phyloP scores from a whole-genome alignment of 2,113 vertebrate species.

The Oostethus manadensis region DNA sequence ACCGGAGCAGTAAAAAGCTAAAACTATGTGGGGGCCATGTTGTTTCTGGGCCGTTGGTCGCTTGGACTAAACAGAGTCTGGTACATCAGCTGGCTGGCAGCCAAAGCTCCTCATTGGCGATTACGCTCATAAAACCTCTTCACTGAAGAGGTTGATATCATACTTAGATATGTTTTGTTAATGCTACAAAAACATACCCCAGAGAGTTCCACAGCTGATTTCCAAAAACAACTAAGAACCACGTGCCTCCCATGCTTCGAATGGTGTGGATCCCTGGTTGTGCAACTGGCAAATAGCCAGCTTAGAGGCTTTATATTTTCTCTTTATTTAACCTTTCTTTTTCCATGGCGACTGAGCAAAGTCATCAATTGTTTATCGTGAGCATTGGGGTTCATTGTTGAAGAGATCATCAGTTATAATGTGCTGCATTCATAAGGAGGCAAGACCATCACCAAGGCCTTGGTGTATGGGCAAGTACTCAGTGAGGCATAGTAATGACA shows the following conservation, averaged over 20 bases:
- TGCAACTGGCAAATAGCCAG: constrained; percentile 23
- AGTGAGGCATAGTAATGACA: constrained; percentile 2
- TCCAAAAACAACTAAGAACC: constrained; percentile 36
- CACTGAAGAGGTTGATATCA: constrained; percentile 41
- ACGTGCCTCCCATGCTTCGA: constrained; percentile 15
- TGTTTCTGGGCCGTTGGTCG: background rate
- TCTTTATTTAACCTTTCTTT: constrained; percentile 21
- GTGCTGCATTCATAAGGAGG: constrained; percentile 5
- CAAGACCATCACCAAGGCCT: constrained; percentile 11
- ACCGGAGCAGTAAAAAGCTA: background rate
- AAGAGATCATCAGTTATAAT: background rate
- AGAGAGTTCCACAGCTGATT: constrained; percentile 18
- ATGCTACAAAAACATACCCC: constrained; percentile 35
- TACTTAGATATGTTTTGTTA: constrained; percentile 18
- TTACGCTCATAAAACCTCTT: constrained; percentile 38
- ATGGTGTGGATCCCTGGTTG: constrained; percentile 19
- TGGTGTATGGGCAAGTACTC: constrained; percentile 1
- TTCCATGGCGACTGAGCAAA: constrained; percentile 4
- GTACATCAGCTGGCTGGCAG: constrained; percentile 27
- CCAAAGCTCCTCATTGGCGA: constrained; percentile 28
- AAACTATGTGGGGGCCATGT: background rate
- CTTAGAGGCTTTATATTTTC: constrained; percentile 11
- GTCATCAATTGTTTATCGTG: background rate
- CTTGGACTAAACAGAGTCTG: constrained; percentile 6
- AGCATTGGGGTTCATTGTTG: background rate